Conservation (phyloP, 2,113 vertebrate genomes). For the Pelvicachromis taeniatus region DNA sequence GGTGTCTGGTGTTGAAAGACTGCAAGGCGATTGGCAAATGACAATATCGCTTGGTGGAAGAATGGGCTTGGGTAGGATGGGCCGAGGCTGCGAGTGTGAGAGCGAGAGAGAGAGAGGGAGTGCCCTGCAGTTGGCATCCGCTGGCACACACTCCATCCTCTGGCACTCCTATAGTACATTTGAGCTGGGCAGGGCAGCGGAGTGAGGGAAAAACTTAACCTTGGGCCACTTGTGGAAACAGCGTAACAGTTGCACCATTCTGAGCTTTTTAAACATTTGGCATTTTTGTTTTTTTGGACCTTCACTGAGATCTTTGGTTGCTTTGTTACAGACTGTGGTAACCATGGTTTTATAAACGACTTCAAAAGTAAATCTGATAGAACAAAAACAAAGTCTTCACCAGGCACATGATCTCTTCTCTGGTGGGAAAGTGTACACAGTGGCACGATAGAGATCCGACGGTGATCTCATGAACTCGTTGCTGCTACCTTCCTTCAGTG, state of each 20-base stretch:
- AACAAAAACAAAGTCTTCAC: background rate
- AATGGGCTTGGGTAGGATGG: background rate
- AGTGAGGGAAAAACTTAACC: conserved; percentile 38
- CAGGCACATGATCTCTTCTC: background rate
- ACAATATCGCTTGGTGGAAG: conserved; percentile 20
- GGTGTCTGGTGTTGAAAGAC: conserved; percentile 1
- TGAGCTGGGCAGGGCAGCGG: conserved; percentile 39
- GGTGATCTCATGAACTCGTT: background rate
- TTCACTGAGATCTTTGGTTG: background rate
- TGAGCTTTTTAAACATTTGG: background rate
- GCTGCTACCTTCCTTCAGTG: background rate
- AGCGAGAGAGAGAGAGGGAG: background rate
- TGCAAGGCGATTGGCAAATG: background rate
- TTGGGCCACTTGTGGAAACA: conserved; percentile 18
- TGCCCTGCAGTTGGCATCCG: background rate
- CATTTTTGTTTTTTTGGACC: background rate
- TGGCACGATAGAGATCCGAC: accelerated
- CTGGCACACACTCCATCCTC: conserved; percentile 1
- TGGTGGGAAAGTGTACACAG: background rate
- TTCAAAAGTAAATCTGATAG: background rate
- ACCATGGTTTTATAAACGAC: background rate
- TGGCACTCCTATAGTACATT: conserved; percentile 6
- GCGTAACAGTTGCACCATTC: conserved; percentile 11
- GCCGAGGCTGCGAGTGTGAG: background rate
- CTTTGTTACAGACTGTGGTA: background rate